phyloP scores from a whole-genome alignment of 2,113 vertebrate genomes.

The Entelurus aequoreus region DNA sequence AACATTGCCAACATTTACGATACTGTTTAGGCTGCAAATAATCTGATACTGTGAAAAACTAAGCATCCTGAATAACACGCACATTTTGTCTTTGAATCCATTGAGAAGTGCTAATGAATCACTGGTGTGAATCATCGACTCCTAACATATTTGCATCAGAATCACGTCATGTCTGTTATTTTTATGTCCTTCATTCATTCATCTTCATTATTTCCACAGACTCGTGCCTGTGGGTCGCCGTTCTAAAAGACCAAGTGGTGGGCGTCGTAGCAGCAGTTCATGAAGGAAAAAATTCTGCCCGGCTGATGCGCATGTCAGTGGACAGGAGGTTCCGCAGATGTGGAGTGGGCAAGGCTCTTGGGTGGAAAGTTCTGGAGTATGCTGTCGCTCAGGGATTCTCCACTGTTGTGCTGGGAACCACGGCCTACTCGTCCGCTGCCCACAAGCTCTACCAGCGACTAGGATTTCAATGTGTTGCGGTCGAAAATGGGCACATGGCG shows the following conservation, averaged over 20 bases:
- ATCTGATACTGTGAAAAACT: too few relatives aligned
- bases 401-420: constrained; percentile 78
- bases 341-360: constrained; percentile 79
- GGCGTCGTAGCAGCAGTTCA: constrained; percentile 76
- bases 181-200: not conserved
- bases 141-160: too few relatives aligned
- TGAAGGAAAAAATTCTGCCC: constrained; percentile 65
- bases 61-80: too few relatives aligned
- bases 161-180: not conserved
- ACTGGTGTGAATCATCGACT: too few relatives aligned
- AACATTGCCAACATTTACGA: too few relatives aligned
- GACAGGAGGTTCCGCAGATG: constrained; percentile 72
- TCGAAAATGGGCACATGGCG: constrained; percentile 72
- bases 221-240: constrained; percentile 84
- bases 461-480: constrained; percentile 79
- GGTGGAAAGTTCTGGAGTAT: constrained; percentile 80
- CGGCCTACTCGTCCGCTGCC: constrained; percentile 74
- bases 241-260: constrained; percentile 76
- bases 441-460: constrained; percentile 81
- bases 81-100: too few relatives aligned
- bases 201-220: constrained; percentile 51
- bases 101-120: too few relatives aligned
- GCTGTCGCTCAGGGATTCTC: constrained; percentile 75
- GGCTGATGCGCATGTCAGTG: constrained; percentile 81
- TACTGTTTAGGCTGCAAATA: too few relatives aligned